Conservation (phyloP, 2,888 invertebrate species). For the Rhogogaster chlorosoma region DNA sequence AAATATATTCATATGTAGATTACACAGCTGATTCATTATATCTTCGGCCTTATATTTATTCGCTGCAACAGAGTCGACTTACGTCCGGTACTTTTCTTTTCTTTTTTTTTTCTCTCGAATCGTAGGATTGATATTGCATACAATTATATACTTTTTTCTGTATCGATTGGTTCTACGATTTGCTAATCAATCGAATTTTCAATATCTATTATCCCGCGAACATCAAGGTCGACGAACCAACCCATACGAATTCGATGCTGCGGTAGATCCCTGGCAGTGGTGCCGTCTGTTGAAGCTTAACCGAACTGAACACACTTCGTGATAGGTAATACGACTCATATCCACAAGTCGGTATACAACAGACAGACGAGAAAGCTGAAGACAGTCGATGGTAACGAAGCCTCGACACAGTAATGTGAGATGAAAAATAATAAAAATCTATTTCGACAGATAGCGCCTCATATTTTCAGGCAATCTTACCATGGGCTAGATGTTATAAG, state of each 20-base stretch:
- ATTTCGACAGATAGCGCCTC: not conserved
- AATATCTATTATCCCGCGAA: not conserved
- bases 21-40: not conserved
- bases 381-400: not conserved
- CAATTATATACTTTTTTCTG: no score
- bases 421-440: not conserved
- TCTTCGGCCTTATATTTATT: no score
- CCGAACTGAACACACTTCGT: not conserved
- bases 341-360: not conserved
- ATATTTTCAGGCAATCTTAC: not conserved
- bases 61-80: not conserved
- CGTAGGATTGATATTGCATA: no score
- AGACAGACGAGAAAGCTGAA: not conserved
- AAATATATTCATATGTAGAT: not conserved
- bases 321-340: not conserved
- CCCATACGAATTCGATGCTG: not conserved
- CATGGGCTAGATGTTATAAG: not conserved
- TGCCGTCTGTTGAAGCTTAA: conserved; percentile 1
- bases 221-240: conserved; percentile 31
- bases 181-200: not conserved
- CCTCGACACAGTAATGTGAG: not conserved
- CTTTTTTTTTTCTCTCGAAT: not conserved
- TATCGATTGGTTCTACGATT: not conserved
- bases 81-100: not conserved
- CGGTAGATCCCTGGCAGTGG: not conserved